These are phyloP conservation scores for Chaenodraco wilsoni DNA, from an alignment of 2,797 vertebrate genomes.

Conservation along the genomic window DNA sequence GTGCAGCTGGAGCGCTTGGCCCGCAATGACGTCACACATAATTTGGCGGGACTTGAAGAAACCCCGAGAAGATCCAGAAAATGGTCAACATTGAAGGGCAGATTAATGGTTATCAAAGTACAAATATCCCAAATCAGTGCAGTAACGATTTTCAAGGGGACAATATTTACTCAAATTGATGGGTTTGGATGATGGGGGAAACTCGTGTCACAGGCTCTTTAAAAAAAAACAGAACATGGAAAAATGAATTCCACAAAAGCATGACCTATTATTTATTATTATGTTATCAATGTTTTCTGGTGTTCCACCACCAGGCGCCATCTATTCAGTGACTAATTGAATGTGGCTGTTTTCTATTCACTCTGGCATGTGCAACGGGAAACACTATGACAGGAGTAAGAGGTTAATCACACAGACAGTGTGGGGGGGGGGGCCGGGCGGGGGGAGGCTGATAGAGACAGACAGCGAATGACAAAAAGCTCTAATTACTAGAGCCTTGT, in stretches of 20 bases:
- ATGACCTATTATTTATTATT: constrained; percentile 52
- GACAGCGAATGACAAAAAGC: constrained; percentile 73
- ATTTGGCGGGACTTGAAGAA: too few relatives aligned
- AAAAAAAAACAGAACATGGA: not conserved
- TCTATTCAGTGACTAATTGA: constrained; percentile 77
- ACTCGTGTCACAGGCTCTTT: too few relatives aligned
- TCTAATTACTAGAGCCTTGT: constrained; percentile 79
- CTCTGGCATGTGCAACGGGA: constrained; percentile 66
- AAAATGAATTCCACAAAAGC: constrained; percentile 28
- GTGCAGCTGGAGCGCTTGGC: too few relatives aligned
- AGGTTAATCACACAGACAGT: constrained; percentile 77
- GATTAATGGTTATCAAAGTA: too few relatives aligned
- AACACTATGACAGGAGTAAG: constrained; percentile 70
- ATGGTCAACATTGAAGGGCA: too few relatives aligned
- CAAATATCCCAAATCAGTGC: too few relatives aligned
- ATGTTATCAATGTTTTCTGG: constrained; percentile 66
- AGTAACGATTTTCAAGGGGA: too few relatives aligned
- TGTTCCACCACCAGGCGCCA: constrained; percentile 59
- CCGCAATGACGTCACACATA: too few relatives aligned
- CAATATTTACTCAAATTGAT: too few relatives aligned
- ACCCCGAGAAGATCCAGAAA: too few relatives aligned
- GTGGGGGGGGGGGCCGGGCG: constrained; percentile 50
- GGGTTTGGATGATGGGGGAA: too few relatives aligned
- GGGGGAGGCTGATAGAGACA: constrained; percentile 63
- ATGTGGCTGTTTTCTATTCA: constrained; percentile 75